These are phyloP conservation scores for Crotalus tigris DNA, from an alignment of 2,113 vertebrate genomes.

Conservation along the genomic window DNA sequence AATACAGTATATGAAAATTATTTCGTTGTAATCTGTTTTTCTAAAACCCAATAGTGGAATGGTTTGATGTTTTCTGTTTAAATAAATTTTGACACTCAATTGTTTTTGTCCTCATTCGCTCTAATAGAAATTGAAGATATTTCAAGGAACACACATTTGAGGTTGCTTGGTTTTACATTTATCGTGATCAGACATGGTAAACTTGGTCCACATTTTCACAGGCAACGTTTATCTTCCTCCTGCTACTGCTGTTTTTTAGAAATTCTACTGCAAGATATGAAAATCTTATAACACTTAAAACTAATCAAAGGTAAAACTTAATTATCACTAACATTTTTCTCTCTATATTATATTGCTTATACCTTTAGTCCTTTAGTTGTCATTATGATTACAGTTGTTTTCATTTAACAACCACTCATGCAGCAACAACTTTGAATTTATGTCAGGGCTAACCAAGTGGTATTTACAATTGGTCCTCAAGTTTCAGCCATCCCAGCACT, in stretches of 20 bases:
- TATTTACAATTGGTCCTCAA: not conserved
- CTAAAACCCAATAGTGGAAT: slow-evolving; percentile 71
- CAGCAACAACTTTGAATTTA: not conserved
- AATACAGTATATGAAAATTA: slow-evolving; percentile 65
- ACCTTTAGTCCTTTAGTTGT: not conserved
- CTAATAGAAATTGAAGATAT: not conserved
- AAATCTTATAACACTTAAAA: not conserved
- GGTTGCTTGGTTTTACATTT: not conserved
- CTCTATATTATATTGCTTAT: not conserved
- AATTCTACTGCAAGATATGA: not conserved
- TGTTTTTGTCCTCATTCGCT: not conserved
- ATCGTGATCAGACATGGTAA: not conserved
- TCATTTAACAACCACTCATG: not conserved
- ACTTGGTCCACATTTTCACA: not conserved
- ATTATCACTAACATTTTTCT: not conserved
- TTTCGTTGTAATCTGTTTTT: slow-evolving; percentile 67
- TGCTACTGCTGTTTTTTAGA: not conserved
- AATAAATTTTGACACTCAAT: slow-evolving; percentile 74
- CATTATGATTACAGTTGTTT: not conserved
- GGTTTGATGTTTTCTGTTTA: slow-evolving; percentile 77
- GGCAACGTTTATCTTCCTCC: not conserved
- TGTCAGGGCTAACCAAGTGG: not conserved
- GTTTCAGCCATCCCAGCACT: not conserved
- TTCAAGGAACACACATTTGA: not conserved
- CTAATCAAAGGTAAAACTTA: not conserved